Conservation (phyloP, 2,113 vertebrate species). For the Perca schrenkii region DNA sequence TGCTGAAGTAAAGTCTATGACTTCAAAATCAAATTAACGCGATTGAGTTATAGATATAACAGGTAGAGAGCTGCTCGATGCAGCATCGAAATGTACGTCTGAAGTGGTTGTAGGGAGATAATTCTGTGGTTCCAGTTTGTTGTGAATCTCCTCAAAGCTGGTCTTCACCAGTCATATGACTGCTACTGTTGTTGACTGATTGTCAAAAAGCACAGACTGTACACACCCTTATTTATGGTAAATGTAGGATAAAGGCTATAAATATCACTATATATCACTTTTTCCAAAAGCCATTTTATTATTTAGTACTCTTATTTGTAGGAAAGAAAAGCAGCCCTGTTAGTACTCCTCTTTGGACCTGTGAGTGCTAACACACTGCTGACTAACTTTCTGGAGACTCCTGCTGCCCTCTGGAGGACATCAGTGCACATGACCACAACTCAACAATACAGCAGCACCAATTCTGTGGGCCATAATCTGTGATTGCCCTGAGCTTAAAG, state of each 20-base stretch:
- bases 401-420: conserved; percentile 74
- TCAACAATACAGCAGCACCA: background rate
- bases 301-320: background rate
- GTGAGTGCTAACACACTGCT: background rate
- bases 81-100: conserved; percentile 13
- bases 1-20: conserved; percentile 43
- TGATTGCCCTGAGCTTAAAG: background rate
- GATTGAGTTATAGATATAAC: conserved; percentile 65
- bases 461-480: background rate
- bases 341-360: background rate
- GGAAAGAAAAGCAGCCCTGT: background rate
- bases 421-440: conserved; percentile 2
- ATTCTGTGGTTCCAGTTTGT: background rate
- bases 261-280: background rate
- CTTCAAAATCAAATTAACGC: conserved; percentile 54
- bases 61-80: conserved; percentile 52
- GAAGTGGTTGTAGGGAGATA: background rate
- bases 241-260: background rate
- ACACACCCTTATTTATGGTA: background rate
- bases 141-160: background rate
- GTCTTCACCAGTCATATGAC: background rate
- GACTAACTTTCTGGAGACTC: conserved; percentile 16
- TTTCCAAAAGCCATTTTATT: background rate
- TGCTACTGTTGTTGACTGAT: background rate
- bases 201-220: background rate